A percentile compares a stretch with the other conserved stretches of the same genome.
These are phyloP conservation scores for Poicephalus gulielmi DNA, from an alignment of 2,113 vertebrate species.

Conservation along the genomic window DNA sequence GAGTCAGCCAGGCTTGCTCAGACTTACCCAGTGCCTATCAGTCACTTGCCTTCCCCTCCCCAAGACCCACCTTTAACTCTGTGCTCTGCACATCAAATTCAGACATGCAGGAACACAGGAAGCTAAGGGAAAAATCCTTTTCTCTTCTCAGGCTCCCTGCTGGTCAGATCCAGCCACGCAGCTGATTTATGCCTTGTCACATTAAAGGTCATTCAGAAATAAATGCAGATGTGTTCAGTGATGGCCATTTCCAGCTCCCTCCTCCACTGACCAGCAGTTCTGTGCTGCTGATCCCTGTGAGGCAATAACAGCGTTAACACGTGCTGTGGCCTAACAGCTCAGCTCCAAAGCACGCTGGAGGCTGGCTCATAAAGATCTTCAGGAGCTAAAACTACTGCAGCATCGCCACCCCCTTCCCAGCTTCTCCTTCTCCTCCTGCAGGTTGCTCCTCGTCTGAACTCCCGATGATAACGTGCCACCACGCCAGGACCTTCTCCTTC, in stretches of 20 bases:
- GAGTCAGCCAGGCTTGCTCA: background rate
- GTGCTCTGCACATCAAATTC: background rate
- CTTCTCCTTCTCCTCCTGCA: slow-evolving; percentile 39
- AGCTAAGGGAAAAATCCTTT: background rate
- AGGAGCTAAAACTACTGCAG: background rate
- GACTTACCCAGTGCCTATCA: background rate
- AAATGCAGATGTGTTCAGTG: rapidly evolving
- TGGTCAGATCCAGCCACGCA: background rate
- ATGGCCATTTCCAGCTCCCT: rapidly evolving
- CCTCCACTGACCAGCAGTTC: rapidly evolving
- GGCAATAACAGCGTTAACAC: background rate
- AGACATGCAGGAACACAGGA: background rate
- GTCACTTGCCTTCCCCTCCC: background rate
- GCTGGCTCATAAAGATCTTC: background rate
- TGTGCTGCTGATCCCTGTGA: too few species aligned
- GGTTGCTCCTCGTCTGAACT: slow-evolving; percentile 96
- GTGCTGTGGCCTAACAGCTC: rapidly evolving
- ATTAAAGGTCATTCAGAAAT: background rate
- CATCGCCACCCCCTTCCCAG: background rate
- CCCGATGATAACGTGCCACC: slow-evolving; percentile 84
- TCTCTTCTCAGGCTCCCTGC: background rate
- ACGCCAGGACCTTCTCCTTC: background rate
- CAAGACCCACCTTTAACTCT: background rate
- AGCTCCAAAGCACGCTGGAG: background rate
- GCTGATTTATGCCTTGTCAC: too few species aligned